These are phyloP conservation scores for Melangyna quadrimaculata DNA, from an alignment of 2,888 invertebrate species.

Conservation along the genomic window DNA sequence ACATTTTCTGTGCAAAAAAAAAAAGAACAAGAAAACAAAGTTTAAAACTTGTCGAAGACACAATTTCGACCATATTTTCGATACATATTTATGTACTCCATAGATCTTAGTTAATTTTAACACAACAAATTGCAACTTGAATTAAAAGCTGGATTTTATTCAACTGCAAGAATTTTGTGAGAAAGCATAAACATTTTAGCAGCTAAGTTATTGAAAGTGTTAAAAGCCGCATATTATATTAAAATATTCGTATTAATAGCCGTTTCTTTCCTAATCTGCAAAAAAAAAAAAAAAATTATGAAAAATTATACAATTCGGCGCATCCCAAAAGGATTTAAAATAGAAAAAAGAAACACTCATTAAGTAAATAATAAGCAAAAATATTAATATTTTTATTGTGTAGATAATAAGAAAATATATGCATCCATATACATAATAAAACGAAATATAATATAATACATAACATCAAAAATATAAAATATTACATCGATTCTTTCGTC, in stretches of 20 bases:
- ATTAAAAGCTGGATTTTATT: constrained; percentile 12
- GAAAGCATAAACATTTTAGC: constrained; percentile 1
- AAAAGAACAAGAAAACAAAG: not conserved
- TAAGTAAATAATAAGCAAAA: constrained; percentile 43
- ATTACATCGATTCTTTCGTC: not conserved
- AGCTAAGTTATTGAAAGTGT: constrained; percentile 47
- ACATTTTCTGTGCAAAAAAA: constrained; percentile 12
- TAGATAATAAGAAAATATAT: constrained; percentile 57
- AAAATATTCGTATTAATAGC: constrained; percentile 18
- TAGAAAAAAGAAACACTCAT: constrained; percentile 36
- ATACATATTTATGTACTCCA: constrained; percentile 8
- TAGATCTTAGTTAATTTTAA: not conserved
- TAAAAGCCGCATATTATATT: constrained; percentile 25
- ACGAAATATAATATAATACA: constrained; percentile 47
- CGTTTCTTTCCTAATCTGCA: constrained; percentile 44
- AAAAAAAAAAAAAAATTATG: constrained; percentile 5
- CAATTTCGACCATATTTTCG: not conserved
- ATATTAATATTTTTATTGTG: constrained; percentile 64
- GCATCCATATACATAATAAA: constrained; percentile 41
- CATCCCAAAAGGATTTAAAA: constrained; percentile 53
- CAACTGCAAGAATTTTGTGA: constrained; percentile 8
- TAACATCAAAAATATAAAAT: not conserved
- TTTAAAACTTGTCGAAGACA: not conserved
- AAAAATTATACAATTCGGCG: constrained; percentile 24
- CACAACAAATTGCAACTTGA: constrained; percentile 11